phyloP scores from a whole-genome alignment of 2,888 invertebrate species.

The Drosophila prolongata region DNA sequence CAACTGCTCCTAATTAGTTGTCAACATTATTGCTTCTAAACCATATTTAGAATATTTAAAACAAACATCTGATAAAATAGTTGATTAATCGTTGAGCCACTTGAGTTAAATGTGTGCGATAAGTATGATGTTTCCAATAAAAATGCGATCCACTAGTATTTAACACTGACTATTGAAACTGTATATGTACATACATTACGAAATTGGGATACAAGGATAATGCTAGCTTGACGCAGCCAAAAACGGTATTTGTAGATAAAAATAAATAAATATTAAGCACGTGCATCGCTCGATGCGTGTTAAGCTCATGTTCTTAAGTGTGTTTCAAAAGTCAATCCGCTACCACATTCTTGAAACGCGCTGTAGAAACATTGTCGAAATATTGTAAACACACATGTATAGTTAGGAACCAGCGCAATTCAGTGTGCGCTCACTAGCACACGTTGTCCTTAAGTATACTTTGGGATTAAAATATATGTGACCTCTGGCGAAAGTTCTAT shows the following conservation, averaged over 20 bases:
- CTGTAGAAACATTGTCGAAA: slow-evolving; percentile 18
- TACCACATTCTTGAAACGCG: neutral
- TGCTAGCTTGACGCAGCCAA: slow-evolving; percentile 22
- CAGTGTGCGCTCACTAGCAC: slow-evolving; percentile 18
- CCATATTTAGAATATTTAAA: too few relatives aligned
- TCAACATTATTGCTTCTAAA: too few relatives aligned
- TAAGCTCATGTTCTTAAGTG: slow-evolving; percentile 15
- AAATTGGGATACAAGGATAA: slow-evolving; percentile 12
- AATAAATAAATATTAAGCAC: slow-evolving; percentile 37
- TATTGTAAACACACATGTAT: neutral
- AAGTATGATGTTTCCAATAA: slow-evolving; percentile 19
- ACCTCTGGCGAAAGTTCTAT: neutral
- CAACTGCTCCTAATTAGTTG: too few relatives aligned
- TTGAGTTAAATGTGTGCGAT: slow-evolving; percentile 16
- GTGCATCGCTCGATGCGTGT: slow-evolving; percentile 5
- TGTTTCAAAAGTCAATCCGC: slow-evolving; percentile 4
- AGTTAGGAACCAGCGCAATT: slow-evolving; percentile 25
- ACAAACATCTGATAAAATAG: too few relatives aligned
- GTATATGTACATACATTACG: slow-evolving; percentile 22
- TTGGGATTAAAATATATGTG: slow-evolving; percentile 31
- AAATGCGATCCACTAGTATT: slow-evolving; percentile 30
- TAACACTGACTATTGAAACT: slow-evolving; percentile 22
- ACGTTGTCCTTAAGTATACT: slow-evolving; percentile 36
- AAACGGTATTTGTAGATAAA: slow-evolving; percentile 9
- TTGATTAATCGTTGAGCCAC: neutral